phyloP scores from a whole-genome alignment of 2,888 invertebrate genomes.

The Calameuta pallipes region DNA sequence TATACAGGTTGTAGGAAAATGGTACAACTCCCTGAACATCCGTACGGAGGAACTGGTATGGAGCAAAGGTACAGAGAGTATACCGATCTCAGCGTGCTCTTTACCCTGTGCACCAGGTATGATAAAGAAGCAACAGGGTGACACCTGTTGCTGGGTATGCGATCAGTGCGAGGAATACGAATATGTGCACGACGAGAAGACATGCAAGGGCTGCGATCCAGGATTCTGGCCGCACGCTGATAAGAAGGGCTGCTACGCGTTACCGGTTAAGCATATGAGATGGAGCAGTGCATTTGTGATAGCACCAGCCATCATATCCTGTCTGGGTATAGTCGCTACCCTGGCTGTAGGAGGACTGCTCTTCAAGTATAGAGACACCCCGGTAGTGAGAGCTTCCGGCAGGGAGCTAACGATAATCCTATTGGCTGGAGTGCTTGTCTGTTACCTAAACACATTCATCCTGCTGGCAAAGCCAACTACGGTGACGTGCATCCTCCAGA shows the following conservation, averaged over 20 bases:
- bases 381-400: constrained; percentile 73
- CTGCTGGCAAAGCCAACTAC: constrained; percentile 71
- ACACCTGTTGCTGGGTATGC: constrained; percentile 84
- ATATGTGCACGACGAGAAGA: constrained; percentile 74
- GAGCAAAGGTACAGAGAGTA: constrained; percentile 67
- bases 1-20: constrained; percentile 71
- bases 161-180: constrained; percentile 78
- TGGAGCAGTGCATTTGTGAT: constrained; percentile 77
- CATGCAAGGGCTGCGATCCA: constrained; percentile 74
- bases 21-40: constrained; percentile 71
- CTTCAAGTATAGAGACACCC: constrained; percentile 75
- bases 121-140: constrained; percentile 76
- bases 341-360: constrained; percentile 73
- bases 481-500: constrained; percentile 71
- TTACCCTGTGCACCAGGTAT: constrained; percentile 76
- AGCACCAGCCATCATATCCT: constrained; percentile 73
- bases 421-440: constrained; percentile 72
- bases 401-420: constrained; percentile 75
- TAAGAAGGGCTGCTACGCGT: constrained; percentile 72
- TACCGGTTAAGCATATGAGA: constrained; percentile 73
- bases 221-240: constrained; percentile 74
- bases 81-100: constrained; percentile 77
- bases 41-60: constrained; percentile 69
- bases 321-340: constrained; percentile 73
- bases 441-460: constrained; percentile 74